Evolutionary conservation across 2,797 vertebrate species (phyloP).

Genomic region (Cuculus canorus): DNA sequence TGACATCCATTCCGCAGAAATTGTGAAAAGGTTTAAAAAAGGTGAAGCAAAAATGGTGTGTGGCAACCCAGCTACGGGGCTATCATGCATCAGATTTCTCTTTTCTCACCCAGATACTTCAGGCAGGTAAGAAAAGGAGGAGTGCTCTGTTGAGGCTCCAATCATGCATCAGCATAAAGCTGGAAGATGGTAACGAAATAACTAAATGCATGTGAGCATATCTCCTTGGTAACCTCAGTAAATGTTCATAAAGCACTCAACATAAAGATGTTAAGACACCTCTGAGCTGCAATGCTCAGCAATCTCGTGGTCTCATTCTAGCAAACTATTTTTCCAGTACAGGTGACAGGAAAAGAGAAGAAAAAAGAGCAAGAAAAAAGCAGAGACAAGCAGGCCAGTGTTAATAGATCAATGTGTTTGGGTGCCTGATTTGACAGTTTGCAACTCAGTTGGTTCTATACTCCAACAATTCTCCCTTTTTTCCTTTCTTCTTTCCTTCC

Average conservation of each 20-base stretch:
- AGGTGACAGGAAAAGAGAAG: not conserved
- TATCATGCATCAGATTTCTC: not conserved
- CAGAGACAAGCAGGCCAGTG: not conserved
- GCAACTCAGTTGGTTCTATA: not conserved
- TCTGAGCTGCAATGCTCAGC: not conserved
- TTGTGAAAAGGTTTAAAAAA: not conserved
- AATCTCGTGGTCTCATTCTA: not conserved
- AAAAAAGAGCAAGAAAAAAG: not conserved
- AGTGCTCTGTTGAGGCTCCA: not conserved
- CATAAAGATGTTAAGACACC: not conserved
- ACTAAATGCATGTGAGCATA: not conserved
- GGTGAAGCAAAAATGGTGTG: not conserved
- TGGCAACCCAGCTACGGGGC: not conserved
- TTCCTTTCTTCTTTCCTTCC: not conserved
- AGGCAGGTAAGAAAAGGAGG: not conserved
- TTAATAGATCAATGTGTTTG: not conserved
- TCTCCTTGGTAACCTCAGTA: not conserved
- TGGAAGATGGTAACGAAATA: not conserved
- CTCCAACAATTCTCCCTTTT: not conserved
- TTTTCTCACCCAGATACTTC: not conserved
- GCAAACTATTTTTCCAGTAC: not conserved
- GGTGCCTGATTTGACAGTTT: not conserved
- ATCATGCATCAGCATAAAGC: not conserved
- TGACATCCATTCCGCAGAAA: not conserved
- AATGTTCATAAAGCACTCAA: not conserved